A percentile compares a stretch with the other conserved stretches of the same genome.
Conservation (phyloP, 1,140 invertebrate genomes). For the Lasaia peninsularis region DNA sequence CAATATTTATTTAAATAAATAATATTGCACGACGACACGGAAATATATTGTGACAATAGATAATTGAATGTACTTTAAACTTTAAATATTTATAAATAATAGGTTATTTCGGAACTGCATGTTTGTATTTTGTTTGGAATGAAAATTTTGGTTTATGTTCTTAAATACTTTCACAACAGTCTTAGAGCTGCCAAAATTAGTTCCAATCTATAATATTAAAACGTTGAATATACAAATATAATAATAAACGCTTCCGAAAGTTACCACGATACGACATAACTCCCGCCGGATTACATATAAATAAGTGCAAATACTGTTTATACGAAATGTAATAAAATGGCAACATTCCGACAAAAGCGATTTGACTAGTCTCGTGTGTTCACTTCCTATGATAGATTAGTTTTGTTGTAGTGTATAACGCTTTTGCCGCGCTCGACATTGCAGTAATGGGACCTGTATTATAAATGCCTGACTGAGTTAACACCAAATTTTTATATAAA, state of each 20-base stretch:
- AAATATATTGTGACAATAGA: no score
- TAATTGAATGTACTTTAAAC: no score
- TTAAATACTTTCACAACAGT: no score
- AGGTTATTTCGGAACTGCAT: no score
- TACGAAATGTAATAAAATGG: slow-evolving; percentile 8
- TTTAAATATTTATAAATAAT: no score
- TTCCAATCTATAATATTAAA: not conserved
- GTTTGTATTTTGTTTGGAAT: no score
- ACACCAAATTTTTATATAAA: slow-evolving; percentile 66
- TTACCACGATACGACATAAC: not conserved
- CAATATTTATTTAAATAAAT: no score
- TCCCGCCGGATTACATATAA: slow-evolving; percentile 19
- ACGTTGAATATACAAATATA: not conserved
- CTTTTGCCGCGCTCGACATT: slow-evolving; percentile 42
- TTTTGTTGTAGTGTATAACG: slow-evolving; percentile 27
- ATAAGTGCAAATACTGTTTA: slow-evolving; percentile 37
- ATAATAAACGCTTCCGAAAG: not conserved
- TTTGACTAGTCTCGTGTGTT: slow-evolving; percentile 61
- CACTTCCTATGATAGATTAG: slow-evolving; percentile 42
- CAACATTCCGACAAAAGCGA: slow-evolving; percentile 51
- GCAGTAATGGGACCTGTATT: slow-evolving; percentile 60
- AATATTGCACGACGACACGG: no score
- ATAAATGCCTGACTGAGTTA: slow-evolving; percentile 61
- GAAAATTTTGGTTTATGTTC: no score
- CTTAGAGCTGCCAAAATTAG: slow-evolving; percentile 1